A percentile compares a stretch with the other conserved stretches of the same genome.
Evolutionary conservation across 2,888 invertebrate species (phyloP).

Genomic region (Mystacides longicornis): DNA sequence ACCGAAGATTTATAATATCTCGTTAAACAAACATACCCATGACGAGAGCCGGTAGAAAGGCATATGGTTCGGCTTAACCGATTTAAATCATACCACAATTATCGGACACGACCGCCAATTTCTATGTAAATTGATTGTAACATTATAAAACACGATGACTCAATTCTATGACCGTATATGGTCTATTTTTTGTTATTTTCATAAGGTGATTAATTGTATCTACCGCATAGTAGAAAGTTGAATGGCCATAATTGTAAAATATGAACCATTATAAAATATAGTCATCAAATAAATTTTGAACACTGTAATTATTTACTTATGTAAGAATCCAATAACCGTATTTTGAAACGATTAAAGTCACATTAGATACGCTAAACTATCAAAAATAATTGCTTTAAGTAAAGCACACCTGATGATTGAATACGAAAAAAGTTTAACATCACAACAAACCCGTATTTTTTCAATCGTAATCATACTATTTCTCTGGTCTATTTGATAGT

Average conservation of each 20-base stretch:
- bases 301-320: not conserved
- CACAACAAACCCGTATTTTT: too few relatives aligned
- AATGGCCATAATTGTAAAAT: conserved; percentile 1
- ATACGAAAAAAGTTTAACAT: too few relatives aligned
- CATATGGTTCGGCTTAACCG: not conserved
- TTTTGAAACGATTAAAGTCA: not conserved
- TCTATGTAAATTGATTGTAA: not conserved
- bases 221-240: not conserved
- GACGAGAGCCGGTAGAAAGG: not conserved
- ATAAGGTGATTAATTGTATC: not conserved
- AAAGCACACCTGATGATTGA: too few relatives aligned
- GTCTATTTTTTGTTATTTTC: not conserved
- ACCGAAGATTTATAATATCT: too few relatives aligned
- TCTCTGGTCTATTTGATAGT: too few relatives aligned
- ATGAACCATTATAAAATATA: not conserved
- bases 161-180: not conserved
- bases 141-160: not conserved
- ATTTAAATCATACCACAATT: not conserved
- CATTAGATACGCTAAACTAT: not conserved
- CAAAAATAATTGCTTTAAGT: too few relatives aligned
- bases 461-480: too few relatives aligned
- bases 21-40: not conserved
- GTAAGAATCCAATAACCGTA: not conserved
- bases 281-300: not conserved
- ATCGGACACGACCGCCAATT: not conserved